Percentiles rank a stretch among this genome's conserved stretches.
phyloP scores from a whole-genome alignment of 2,888 invertebrate species.

The Sepioteuthis lessoniana region DNA sequence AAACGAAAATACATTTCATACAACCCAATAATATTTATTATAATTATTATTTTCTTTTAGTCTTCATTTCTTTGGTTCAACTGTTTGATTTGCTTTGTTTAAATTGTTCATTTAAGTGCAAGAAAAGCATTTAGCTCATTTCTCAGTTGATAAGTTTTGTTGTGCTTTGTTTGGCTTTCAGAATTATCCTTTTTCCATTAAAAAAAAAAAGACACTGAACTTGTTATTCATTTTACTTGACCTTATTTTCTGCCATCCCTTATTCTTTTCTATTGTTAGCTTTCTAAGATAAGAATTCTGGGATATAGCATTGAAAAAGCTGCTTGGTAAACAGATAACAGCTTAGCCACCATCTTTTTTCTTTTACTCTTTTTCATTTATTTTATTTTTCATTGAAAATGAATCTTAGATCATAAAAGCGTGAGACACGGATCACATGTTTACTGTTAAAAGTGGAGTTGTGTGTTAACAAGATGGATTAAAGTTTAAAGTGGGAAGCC shows the following conservation, averaged over 20 bases:
- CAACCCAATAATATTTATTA: background rate
- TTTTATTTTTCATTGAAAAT: background rate
- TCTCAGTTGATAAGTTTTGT: background rate
- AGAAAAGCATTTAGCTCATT: conserved; percentile 33
- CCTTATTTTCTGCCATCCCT: background rate
- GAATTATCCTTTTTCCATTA: background rate
- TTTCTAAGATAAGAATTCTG: background rate
- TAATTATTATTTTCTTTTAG: background rate
- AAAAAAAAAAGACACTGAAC: background rate
- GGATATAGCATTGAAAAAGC: background rate
- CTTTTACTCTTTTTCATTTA: background rate
- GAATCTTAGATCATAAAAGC: conserved; percentile 14
- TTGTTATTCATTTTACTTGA: background rate
- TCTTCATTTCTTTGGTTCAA: background rate
- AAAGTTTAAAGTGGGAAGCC: conserved; percentile 12
- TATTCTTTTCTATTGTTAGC: background rate
- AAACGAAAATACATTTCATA: background rate
- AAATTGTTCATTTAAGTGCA: background rate
- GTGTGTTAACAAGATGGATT: background rate
- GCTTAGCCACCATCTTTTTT: background rate
- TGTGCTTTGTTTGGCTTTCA: background rate
- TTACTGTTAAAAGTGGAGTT: conserved; percentile 20
- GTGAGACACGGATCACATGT: conserved; percentile 18
- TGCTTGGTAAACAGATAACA: background rate
- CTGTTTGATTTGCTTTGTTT: background rate